Base-by-base conservation (phyloP, 1,140 invertebrate species). In the Neuroterus valhalla region DNA sequence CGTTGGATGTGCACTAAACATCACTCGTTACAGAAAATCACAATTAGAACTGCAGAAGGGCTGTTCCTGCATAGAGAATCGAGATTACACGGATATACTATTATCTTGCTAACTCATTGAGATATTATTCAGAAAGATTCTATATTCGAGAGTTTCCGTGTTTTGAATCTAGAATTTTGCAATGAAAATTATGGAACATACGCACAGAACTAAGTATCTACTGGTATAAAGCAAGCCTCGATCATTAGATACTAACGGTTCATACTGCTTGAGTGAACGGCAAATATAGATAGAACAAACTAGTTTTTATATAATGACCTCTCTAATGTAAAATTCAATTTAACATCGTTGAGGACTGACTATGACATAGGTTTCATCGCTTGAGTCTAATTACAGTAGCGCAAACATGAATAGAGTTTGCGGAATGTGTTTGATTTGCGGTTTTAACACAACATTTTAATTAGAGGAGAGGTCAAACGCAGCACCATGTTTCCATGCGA, bases 361-460 rank as follows among this genome's bases (percentile, higher is more conserved):
- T 26, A 55, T 12, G 52, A 55, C 52, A 21, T 14, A 55, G 52
- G 21, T 21, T 55, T 55, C 52, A 55, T 55, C 52, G 52, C 52
- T 55, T 55, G 26, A 55, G 52, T 55, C 52, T 55, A 55, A 55
- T 55, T 55, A 26, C 52, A 55, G 52, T 55, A 14, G 52, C 14
- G 26, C 52, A 55, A 55, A 55, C 52, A 55, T 26, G 26, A 23
- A 55, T 21, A 55, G 52, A 55, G 52, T 55, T 55, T 55, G 52
- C 21, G 52, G 52, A 55, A 55, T 55, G 52, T 55, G 23, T 55
- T 55, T 55, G 52, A 55, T 55, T 55, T 55, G 52, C 52, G 52
- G 52, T 55, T 55, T 55, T 55, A 55, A 55, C 52, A 55, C 52
- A 55, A 55, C 52, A 55, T 55, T 55, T 55, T 55, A 55, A 55